Conservation (phyloP, 23 tunicate species). For the Diplosoma virens region DNA sequence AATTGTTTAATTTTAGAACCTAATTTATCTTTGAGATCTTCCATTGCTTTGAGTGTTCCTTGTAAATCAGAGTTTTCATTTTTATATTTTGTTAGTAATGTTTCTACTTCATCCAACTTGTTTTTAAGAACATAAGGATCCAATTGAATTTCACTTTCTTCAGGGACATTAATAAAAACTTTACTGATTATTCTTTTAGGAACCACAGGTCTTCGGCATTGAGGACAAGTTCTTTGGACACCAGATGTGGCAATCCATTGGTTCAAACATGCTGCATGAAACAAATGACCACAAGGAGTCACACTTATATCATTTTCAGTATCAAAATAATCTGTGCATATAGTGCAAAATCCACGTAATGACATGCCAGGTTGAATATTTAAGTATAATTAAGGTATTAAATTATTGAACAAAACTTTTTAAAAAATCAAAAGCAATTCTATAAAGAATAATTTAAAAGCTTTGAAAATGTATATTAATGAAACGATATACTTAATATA, state of each 20-base stretch:
- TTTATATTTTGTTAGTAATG: not conserved
- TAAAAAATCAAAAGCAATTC: no score
- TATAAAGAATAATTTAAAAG: no score
- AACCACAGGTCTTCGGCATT: slow-evolving; percentile 55
- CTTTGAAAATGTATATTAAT: no score
- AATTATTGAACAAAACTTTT: no score
- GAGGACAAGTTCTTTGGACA: slow-evolving; percentile 63
- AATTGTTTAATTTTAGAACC: slow-evolving; percentile 14
- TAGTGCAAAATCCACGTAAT: slow-evolving; percentile 46
- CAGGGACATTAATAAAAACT: slow-evolving; percentile 47
- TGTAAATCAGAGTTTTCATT: slow-evolving; percentile 25
- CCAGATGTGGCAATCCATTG: slow-evolving; percentile 57
- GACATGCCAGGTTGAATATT: no score
- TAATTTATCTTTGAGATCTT: slow-evolving; percentile 21
- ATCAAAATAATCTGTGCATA: slow-evolving; percentile 74
- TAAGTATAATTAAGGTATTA: no score
- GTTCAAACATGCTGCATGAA: slow-evolving; percentile 68
- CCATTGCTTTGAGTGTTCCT: slow-evolving; percentile 23
- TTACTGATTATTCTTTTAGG: slow-evolving; percentile 32
- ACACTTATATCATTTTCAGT: slow-evolving; percentile 66
- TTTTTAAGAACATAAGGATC: slow-evolving; percentile 67
- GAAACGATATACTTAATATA: no score
- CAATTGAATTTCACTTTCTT: slow-evolving; percentile 32
- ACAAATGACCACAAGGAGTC: slow-evolving; percentile 78
- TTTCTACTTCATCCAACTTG: slow-evolving; percentile 41